Evolutionary conservation across 2,113 vertebrate genomes (phyloP).

Genomic region (Chaenogobius annularis): DNA sequence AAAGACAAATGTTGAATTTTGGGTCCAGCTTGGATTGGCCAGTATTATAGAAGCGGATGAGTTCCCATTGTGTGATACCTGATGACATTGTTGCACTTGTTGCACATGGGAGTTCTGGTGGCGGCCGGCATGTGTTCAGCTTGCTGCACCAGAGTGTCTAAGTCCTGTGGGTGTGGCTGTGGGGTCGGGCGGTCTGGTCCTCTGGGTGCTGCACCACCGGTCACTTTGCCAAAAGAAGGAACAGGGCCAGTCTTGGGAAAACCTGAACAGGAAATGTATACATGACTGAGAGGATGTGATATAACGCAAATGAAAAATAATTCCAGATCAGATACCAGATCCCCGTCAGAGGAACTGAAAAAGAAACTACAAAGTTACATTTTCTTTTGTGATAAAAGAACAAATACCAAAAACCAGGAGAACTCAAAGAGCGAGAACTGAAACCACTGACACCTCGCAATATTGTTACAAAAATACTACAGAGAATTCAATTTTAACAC

Average conservation of each 20-base stretch:
- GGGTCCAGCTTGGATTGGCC: not conserved
- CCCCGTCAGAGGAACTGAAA: no score
- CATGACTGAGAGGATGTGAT: no score
- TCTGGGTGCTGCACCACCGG: constrained; percentile 62
- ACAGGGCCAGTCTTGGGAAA: constrained; percentile 59
- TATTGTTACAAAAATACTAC: no score
- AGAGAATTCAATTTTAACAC: no score
- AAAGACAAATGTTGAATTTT: not conserved
- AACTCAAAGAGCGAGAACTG: no score
- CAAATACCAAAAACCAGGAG: no score
- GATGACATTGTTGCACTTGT: constrained; percentile 89
- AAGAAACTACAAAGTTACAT: no score
- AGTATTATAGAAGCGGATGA: not conserved
- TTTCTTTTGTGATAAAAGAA: no score
- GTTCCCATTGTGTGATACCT: constrained; percentile 73
- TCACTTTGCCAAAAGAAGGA: constrained; percentile 80
- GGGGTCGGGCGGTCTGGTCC: constrained; percentile 60
- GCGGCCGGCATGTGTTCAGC: constrained; percentile 95
- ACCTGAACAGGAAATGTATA: constrained; percentile 45
- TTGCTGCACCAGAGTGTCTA: constrained; percentile 87
- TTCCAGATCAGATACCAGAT: no score
- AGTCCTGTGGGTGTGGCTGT: constrained; percentile 79
- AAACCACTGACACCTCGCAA: no score
- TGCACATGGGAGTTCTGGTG: constrained; percentile 93
- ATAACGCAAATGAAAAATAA: no score